These are phyloP conservation scores for Holothuria leucospilota DNA, from an alignment of 53 echinoderm and acorn worm species.

Conservation along the genomic window DNA sequence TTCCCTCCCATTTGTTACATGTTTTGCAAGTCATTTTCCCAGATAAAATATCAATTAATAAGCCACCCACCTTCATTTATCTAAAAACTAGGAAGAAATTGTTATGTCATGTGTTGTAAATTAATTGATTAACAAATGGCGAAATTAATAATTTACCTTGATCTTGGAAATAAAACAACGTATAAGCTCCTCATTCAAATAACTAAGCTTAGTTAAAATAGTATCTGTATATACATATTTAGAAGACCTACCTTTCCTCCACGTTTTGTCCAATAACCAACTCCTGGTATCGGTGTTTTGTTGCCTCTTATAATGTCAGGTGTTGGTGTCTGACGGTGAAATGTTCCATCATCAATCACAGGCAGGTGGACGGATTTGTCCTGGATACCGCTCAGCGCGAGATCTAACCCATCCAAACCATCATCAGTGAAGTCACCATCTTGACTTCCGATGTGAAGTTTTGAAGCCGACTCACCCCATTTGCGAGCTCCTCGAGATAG, in stretches of 20 bases:
- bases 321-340: background rate
- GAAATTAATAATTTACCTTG: too few relatives aligned
- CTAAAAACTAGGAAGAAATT: too few relatives aligned
- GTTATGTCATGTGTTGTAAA: too few relatives aligned
- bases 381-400: background rate
- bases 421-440: background rate
- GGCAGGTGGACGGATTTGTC: slow-evolving; percentile 15
- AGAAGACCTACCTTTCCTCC: background rate
- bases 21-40: too few relatives aligned
- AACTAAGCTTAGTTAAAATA: too few relatives aligned
- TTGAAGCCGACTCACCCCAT: background rate
- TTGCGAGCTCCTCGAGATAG: slow-evolving; percentile 16
- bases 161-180: too few relatives aligned
- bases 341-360: background rate
- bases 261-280: slow-evolving; percentile 15
- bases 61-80: too few relatives aligned
- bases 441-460: background rate
- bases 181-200: too few relatives aligned
- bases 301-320: background rate
- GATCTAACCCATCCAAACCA: background rate
- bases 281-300: slow-evolving; percentile 2
- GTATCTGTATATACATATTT: too few relatives aligned
- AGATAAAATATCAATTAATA: too few relatives aligned
- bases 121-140: too few relatives aligned
- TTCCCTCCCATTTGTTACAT: too few relatives aligned